Evolutionary conservation across 2,888 invertebrate genomes (phyloP).

Genomic region (Salpingus planirostris): DNA sequence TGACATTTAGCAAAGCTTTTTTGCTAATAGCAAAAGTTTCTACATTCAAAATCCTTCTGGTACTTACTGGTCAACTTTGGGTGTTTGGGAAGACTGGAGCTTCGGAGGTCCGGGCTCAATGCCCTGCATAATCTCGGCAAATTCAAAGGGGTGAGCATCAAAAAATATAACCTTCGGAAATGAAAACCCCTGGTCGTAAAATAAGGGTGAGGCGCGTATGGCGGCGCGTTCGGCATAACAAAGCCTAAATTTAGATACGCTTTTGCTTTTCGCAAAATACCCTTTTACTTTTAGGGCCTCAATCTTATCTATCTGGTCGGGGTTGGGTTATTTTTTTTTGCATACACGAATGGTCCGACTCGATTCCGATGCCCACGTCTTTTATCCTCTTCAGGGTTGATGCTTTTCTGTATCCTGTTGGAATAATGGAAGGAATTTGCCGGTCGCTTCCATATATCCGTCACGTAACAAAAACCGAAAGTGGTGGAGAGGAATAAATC

Average conservation of each 20-base stretch:
- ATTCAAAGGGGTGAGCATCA: slow-evolving; percentile 33
- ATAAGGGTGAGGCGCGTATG: slow-evolving; percentile 26
- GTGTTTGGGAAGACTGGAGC: too few species aligned
- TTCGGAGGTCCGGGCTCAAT: slow-evolving; percentile 3
- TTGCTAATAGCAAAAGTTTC: too few species aligned
- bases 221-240: slow-evolving; percentile 34
- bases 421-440: too few species aligned
- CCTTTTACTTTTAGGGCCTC: slow-evolving; percentile 32
- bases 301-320: slow-evolving; percentile 22
- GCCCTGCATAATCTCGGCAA: slow-evolving; percentile 35
- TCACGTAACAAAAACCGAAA: too few species aligned
- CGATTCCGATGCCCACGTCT: too few species aligned
- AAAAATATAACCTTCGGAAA: slow-evolving; percentile 38
- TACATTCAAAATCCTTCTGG: too few species aligned
- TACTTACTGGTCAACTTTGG: too few species aligned
- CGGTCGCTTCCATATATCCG: too few species aligned
- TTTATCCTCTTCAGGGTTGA: too few species aligned
- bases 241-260: slow-evolving; percentile 35
- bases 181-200: slow-evolving; percentile 36
- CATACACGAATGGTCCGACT: not conserved
- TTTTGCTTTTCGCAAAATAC: slow-evolving; percentile 37
- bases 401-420: too few species aligned
- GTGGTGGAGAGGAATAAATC: too few species aligned
- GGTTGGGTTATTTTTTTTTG: not conserved
- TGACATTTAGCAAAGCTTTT: too few species aligned